Base-by-base conservation (phyloP, 2,888 invertebrate species). In the Caenorhabditis auriculariae region DNA sequence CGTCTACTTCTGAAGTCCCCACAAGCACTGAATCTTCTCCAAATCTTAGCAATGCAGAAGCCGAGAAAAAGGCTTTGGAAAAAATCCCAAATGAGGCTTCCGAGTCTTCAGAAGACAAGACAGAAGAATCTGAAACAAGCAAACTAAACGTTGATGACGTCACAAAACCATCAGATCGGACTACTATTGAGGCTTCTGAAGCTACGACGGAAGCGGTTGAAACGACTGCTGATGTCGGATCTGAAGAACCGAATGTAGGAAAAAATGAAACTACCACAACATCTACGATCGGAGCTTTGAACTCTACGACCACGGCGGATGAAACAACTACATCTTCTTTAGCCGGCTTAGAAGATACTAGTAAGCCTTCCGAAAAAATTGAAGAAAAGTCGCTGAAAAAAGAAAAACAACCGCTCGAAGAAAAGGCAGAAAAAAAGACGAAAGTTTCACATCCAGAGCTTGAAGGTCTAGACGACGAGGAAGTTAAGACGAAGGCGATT, bases 161-260 rank as follows among this genome's bases (percentile, higher is more conserved):
- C 15, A 26, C 58, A 21, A n/a, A n/a, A n/a, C n/a, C n/a, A n/a
- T n/a, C n/a, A n/a, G n/a, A n/a, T n/a, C n/a, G n/a, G n/a, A n/a
- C n/a, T n/a, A 35, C 21, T 7, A 50, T 41, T 9, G 52, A 58
- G 32, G 42, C 48, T 35, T 48, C 45, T 6, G 41, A 42, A 43
- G 41, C 53, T 12, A 59, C 54, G 29, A 21, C 43, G 38, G 45
- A 46, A 42, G 59, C 49, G 5, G 52, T 54, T 17, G 50, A 58
- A 23, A 26, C 32, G 4, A 37, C 48, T 5, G 53, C 50, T 26
- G 58, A 52, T 43, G 58, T 44, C n/a, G 43, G 43, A 12, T 27
- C 42, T 9, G n/a, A n/a, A 12, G n/a, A 7, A 32, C 9, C 35
- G n/a, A 32, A 7, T 32, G 35, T 12, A 32, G 35, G n/a, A 32